Evolutionary conservation across 2,888 invertebrate species (phyloP).

Genomic region (Dioctria rufipes): DNA sequence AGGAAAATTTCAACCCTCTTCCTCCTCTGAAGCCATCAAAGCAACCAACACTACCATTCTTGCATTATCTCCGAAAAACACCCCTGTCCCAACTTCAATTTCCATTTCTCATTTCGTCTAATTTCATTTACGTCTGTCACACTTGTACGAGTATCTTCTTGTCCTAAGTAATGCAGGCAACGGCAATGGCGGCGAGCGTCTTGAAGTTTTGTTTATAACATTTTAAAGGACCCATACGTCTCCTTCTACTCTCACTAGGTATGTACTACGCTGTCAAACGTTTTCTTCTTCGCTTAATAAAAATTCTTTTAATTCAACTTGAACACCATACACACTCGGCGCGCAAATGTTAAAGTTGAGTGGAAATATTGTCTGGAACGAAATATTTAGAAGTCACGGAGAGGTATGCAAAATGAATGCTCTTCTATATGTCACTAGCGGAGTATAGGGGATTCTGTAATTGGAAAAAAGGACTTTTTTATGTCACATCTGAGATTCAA

Average conservation of each 20-base stretch:
- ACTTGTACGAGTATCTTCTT: not conserved
- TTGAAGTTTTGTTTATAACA: slow-evolving; percentile 27
- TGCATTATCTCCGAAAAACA: slow-evolving; percentile 3
- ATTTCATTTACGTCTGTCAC: slow-evolving; percentile 45
- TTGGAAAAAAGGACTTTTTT: no score
- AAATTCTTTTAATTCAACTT: slow-evolving; percentile 37
- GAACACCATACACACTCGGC: not conserved
- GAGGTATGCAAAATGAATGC: no score
- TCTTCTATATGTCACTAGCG: no score
- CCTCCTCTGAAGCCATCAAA: not conserved
- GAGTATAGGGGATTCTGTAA: no score
- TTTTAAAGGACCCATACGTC: slow-evolving; percentile 20
- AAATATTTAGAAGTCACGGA: no score
- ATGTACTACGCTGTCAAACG: no score
- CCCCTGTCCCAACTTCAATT: slow-evolving; percentile 18
- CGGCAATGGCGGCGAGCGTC: not conserved
- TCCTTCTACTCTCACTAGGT: not conserved
- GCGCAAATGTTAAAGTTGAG: no score
- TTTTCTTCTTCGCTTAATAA: slow-evolving; percentile 9
- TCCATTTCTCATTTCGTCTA: slow-evolving; percentile 48
- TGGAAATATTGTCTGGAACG: no score
- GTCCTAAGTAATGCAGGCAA: not conserved
- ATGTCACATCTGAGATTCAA: no score
- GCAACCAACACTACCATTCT: not conserved
- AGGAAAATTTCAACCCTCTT: not conserved